Evolutionary conservation across 2,888 invertebrate genomes (phyloP), one percentile per base, ranked within the genome.

Genomic region (Mesorhabditis spiculigera): DNA sequence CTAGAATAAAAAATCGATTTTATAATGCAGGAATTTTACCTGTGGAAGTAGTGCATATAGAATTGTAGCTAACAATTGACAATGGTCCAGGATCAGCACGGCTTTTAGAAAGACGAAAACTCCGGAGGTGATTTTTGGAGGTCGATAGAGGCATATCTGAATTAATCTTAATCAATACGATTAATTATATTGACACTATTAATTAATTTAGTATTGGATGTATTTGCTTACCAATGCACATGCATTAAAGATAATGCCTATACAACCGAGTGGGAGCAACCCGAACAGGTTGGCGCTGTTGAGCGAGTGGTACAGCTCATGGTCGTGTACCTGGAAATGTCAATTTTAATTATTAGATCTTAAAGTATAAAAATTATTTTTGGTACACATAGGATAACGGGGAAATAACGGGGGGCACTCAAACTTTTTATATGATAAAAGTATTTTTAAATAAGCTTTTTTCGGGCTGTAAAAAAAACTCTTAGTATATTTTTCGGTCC

Each of bases 81-180:
- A 72, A 69, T 80, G 81, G 68, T 85, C 85, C 43, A 85, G 73
- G 13, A 84, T 76, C 8, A 85, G 76, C 16, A 85, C 74, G 0
- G 81, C 85, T 71, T 84, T 84, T 68, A 85, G 72, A 64, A 85
- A 85, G 16, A 84, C 79, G 70, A 85, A 83, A 13, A 85, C 85
- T 6, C 85, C 85, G 5, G 85, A 85, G 42, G 84, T 82, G 45
- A 85, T 85, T 70, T 82, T 85, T 10, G 85, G 85, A 43, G 85
- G 85, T 42, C 81, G 80, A 70, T 84, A 82, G 61, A 85, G 75
- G 63, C 80, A 85, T 28, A 85, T 75, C 84, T 84, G 66, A 68
- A 82, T 75, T 42, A 50, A 50, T 45, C 13, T 45, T 43, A 63
- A 63, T 43, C 2, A 58, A 66, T 64, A 1, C 28, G 28, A 28